phyloP scores from a whole-genome alignment of 2,113 vertebrate genomes.

The Diadophis punctatus region DNA sequence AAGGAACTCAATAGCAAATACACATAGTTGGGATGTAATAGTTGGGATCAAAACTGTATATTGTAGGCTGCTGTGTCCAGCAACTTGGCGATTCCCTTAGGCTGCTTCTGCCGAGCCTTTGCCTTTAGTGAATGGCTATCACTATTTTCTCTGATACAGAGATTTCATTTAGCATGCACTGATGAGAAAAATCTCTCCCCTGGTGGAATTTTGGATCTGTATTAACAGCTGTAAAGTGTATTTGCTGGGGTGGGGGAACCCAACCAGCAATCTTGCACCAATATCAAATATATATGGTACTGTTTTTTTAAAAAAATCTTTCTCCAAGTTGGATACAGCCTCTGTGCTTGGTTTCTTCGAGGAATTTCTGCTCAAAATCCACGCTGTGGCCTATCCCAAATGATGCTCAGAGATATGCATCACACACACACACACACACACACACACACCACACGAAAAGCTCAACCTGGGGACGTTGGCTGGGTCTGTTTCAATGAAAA shows the following conservation, averaged over 20 bases:
- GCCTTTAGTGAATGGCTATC: neutral
- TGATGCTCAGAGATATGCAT: neutral
- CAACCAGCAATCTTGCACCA: neutral
- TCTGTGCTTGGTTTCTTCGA: neutral
- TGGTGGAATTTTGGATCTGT: neutral
- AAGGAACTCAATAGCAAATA: neutral
- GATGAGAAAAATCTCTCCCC: neutral
- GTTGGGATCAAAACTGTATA: neutral
- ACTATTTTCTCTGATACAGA: neutral
- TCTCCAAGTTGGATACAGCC: neutral
- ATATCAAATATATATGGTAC: neutral
- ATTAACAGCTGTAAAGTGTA: neutral
- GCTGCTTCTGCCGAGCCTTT: neutral
- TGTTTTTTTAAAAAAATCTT: neutral
- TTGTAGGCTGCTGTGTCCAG: neutral
- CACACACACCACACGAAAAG: neutral
- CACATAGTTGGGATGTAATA: neutral
- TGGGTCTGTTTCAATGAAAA: neutral
- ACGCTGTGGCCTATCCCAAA: neutral
- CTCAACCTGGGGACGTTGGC: neutral
- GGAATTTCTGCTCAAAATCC: neutral
- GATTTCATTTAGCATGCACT: neutral
- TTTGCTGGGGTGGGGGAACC: neutral
- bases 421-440: no score
- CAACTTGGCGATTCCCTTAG: neutral